Evolutionary conservation across 2,113 vertebrate genomes (phyloP).

Genomic region (Nymphicus hollandicus): DNA sequence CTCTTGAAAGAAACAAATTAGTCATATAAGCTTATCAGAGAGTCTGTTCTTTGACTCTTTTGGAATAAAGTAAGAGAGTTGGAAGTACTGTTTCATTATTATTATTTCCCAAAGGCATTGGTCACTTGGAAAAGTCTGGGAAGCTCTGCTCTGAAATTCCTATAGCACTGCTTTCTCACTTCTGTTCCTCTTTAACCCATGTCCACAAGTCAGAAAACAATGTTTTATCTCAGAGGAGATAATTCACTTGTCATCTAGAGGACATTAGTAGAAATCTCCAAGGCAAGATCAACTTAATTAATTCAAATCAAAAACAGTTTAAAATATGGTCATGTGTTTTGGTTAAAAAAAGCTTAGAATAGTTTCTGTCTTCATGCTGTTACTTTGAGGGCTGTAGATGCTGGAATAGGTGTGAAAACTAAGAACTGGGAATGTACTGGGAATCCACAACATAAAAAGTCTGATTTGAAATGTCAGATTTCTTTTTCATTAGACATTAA

Average conservation of each 20-base stretch:
- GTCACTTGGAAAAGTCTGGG: neutral
- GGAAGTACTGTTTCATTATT: neutral
- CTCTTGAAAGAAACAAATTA: neutral
- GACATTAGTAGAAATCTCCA: neutral
- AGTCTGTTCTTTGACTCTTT: neutral
- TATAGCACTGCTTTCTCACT: neutral
- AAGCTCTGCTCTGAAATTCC: neutral
- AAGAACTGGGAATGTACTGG: neutral
- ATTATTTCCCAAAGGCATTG: neutral
- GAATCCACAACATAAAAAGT: neutral
- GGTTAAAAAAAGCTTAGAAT: neutral
- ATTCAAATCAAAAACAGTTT: neutral
- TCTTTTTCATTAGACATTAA: neutral
- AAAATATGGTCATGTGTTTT: neutral
- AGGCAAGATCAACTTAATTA: neutral
- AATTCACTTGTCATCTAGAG: neutral
- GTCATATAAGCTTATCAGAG: neutral
- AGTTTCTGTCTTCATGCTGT: neutral
- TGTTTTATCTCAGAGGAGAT: neutral
- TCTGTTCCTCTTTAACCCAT: neutral
- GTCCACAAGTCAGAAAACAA: neutral
- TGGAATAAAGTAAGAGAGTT: neutral
- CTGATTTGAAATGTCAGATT: neutral
- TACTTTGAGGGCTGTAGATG: neutral
- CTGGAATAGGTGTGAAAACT: neutral